Evolutionary conservation across 2,888 invertebrate genomes (phyloP).

Genomic region (Steinernema scapterisci): DNA sequence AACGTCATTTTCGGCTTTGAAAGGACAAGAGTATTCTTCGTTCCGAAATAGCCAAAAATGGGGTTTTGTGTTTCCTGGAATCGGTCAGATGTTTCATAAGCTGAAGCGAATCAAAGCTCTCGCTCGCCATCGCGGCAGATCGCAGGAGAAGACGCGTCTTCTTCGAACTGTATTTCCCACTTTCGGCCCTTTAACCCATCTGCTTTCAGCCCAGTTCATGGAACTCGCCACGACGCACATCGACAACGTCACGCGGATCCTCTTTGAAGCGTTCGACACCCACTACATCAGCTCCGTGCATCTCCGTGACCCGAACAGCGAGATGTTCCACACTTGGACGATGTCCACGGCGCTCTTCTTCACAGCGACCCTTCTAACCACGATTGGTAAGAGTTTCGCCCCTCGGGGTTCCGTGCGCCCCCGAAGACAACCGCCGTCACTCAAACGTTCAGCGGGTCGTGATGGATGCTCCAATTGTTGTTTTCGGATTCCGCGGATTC

Average conservation of each 20-base stretch:
- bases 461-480: background rate
- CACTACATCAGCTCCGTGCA: slow-evolving; percentile 63
- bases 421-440: too few relatives aligned
- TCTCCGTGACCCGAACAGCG: slow-evolving; percentile 42
- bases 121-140: background rate
- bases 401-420: background rate
- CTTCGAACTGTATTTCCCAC: too few relatives aligned
- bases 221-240: slow-evolving; percentile 57
- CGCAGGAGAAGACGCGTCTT: too few relatives aligned
- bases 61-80: background rate
- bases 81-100: background rate
- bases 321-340: slow-evolving; percentile 57
- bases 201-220: slow-evolving; percentile 42
- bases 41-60: background rate
- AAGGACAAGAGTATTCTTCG: too few relatives aligned
- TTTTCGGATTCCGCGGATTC: background rate
- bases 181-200: background rate
- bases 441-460: too few relatives aligned
- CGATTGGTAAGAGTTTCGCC: slow-evolving; percentile 58
- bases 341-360: slow-evolving; percentile 65
- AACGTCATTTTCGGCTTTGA: too few relatives aligned
- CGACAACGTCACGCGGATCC: slow-evolving; percentile 62
- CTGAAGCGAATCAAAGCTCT: too few relatives aligned
- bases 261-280: slow-evolving; percentile 68
- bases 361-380: slow-evolving; percentile 66